Base-by-base conservation (phyloP, 2,113 vertebrate species). In the Barnardius zonarius region DNA sequence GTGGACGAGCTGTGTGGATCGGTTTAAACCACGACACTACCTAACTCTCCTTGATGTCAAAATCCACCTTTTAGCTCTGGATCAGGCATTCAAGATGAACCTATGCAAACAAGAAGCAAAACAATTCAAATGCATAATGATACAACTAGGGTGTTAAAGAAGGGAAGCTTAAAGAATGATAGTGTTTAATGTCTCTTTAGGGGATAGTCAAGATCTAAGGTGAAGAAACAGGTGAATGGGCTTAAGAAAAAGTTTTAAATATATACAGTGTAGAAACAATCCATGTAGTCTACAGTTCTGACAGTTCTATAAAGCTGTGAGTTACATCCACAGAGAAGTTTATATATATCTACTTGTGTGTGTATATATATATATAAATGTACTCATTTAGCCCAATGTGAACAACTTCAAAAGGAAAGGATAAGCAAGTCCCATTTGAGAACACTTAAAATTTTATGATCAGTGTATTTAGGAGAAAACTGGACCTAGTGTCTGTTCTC, bases 311-410 rank as follows among this genome's bases (percentile, higher is more conserved):
- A 28, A 83, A 74, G 48, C 24, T 57, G 28, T n/a, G 46, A 77
- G 31, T 73, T 83, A 63, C 24, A 74, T 59, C 30, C 25, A 19
- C 33, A 48, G 11, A 52, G 25, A 59, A 66, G 39, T 63, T 88
- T 68, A 62, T 19, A 48, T 22, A 13, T 52, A 30, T 2, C 0
- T 10, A 3, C 19, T 2, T 44, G 11, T 70, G 3, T 35, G 1
- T 52, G 2, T 43, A 8, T 37, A 20, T 41, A 19, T 23, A 16
- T 4, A 46, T 19, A 18, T 13, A 17, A 41, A 41, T 20, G 6
- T 35, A 61, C 28, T 63, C 5, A 41, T 13, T 67, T 48, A 77
- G n/a, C 18, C 33, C 19, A 54, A 46, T n/a, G 3, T 70, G 54
- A 80, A 57, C 15, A 52, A 72, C 3, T 70, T 84, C 11, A 48